Evolutionary conservation across 2,113 vertebrate genomes (phyloP).

Genomic region (Gallinago undulata): DNA sequence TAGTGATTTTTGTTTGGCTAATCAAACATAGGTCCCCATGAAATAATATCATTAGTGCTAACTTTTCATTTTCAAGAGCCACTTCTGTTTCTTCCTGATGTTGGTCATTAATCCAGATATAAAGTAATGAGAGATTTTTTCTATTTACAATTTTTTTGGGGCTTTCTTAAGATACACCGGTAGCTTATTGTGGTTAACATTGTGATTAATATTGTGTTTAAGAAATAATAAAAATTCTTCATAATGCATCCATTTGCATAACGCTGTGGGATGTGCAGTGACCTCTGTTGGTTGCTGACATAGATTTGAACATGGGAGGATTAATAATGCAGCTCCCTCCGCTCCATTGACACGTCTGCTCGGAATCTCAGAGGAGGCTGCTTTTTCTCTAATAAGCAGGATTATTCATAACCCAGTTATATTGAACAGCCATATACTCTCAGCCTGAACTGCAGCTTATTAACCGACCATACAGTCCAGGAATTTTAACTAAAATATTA

Average conservation of each 20-base stretch:
- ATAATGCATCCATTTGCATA: not conserved
- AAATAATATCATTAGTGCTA: not conserved
- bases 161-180: not conserved
- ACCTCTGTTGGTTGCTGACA: not conserved
- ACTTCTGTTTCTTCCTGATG: not conserved
- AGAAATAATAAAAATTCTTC: not conserved
- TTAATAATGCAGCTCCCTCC: slow-evolving; percentile 7
- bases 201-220: not conserved
- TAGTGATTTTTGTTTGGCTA: not conserved
- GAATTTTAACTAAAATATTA: slow-evolving; percentile 28
- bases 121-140: not conserved
- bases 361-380: not conserved
- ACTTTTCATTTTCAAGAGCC: not conserved
- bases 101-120: not conserved
- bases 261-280: not conserved
- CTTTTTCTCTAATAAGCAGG: not conserved
- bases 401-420: slow-evolving; percentile 9
- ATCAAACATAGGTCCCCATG: not conserved
- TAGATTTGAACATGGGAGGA: not conserved
- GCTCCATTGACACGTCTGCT: not conserved
- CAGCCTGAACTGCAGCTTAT: not conserved
- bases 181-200: not conserved
- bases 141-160: not conserved
- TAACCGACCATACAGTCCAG: not conserved
- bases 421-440: not conserved